Percentiles rank a stretch among this genome's conserved stretches.
phyloP scores from a whole-genome alignment of 2,797 vertebrate genomes.

The Gobionotothen gibberifrons region DNA sequence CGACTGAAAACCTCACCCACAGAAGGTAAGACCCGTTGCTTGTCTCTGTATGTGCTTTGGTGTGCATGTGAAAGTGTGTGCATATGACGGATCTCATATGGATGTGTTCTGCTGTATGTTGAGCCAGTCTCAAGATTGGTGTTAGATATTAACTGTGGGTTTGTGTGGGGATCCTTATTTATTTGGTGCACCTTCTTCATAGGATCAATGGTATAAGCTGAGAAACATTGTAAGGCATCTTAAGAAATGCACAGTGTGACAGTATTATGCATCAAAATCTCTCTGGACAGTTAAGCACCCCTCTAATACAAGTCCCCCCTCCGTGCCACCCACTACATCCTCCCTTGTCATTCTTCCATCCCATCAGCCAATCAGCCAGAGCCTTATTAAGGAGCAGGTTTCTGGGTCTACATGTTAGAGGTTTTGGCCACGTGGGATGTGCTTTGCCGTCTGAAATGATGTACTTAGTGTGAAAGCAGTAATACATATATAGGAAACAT shows the following conservation, averaged over 20 bases:
- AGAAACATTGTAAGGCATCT: constrained; percentile 49
- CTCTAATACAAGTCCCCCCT: constrained; percentile 14
- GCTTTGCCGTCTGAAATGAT: constrained; percentile 24
- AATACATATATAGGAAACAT: background rate
- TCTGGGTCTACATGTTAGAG: constrained; percentile 69
- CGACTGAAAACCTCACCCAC: constrained; percentile 94
- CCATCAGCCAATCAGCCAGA: constrained; percentile 60
- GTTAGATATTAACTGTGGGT: background rate
- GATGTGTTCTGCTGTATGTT: constrained; percentile 19
- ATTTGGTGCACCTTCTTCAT: constrained; percentile 1
- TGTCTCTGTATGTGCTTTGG: constrained; percentile 11
- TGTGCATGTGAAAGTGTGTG: constrained; percentile 31
- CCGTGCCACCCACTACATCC: background rate
- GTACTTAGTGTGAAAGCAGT: constrained; percentile 20
- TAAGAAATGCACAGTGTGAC: constrained; percentile 57
- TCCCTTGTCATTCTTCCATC: constrained; percentile 46
- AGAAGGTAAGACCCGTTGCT: constrained; percentile 88
- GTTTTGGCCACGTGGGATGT: constrained; percentile 64
- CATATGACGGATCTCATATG: constrained; percentile 4
- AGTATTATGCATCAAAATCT: constrained; percentile 68
- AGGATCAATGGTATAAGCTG: constrained; percentile 4
- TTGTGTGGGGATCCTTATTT: constrained; percentile 13
- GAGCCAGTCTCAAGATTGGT: background rate
- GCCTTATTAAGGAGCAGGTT: constrained; percentile 69
- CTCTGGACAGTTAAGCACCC: constrained; percentile 55